Conservation (phyloP, 1,140 invertebrate species). For the Lutraria rhynchaena region DNA sequence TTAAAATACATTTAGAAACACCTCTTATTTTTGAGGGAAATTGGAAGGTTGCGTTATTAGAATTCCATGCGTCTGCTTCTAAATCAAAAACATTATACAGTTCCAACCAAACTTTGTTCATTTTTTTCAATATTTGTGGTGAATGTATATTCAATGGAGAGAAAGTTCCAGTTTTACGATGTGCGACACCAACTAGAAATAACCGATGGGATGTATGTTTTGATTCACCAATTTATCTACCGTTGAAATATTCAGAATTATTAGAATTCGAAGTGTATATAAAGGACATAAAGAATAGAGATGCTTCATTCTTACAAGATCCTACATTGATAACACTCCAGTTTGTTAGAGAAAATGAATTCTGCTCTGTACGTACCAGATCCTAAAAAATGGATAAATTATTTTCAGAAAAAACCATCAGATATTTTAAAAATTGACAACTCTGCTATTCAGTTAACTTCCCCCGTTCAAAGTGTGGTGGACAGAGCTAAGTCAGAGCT, state of each 20-base stretch:
- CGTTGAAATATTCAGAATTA: background rate
- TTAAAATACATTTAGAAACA: constrained; percentile 33
- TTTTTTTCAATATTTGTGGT: constrained; percentile 8
- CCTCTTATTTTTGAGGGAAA: constrained; percentile 22
- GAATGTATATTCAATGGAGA: background rate
- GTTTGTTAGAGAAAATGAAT: constrained; percentile 9
- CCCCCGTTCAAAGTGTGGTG: constrained; percentile 2
- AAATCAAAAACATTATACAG: no score
- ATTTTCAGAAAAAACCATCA: background rate
- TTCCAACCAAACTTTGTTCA: no score
- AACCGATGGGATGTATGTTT: background rate
- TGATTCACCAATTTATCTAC: background rate
- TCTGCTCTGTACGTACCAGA: constrained; percentile 5
- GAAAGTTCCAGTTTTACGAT: background rate
- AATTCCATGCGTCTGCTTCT: constrained; percentile 8
- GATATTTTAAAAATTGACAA: background rate
- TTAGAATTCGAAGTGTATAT: background rate
- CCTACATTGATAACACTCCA: constrained; percentile 2
- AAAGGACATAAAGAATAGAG: background rate
- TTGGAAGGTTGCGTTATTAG: constrained; percentile 34
- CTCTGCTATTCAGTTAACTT: background rate
- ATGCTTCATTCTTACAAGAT: constrained; percentile 20
- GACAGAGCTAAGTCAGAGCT: constrained; percentile 15
- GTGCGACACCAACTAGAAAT: background rate
- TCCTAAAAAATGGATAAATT: no score